Base-by-base conservation (phyloP, 2,797 vertebrate species). In the Hydrolagus colliei region DNA sequence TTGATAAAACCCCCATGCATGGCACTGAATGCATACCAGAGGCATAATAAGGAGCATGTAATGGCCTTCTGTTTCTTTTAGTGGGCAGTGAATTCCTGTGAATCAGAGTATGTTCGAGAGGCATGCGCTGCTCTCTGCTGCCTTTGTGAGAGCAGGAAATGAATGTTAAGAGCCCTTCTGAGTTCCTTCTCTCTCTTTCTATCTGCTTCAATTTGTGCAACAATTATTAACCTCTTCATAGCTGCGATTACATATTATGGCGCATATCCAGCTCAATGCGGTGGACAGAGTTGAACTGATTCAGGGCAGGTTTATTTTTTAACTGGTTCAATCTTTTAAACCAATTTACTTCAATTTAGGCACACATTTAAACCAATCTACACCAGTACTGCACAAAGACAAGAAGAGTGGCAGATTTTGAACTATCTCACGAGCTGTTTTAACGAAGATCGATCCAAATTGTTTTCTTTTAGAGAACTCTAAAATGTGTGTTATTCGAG, bases 41-140 rank as follows among this genome's bases (percentile, higher is more conserved):
- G n/a, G 86, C 87, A 88, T 41, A 90, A 87, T 78, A 86, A 59
- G 27, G 72, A 89, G 9, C 0, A 27, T 86, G 27, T 65, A 88
- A 88, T 59, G 79, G 85, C 87, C 79, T 89, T 88, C 85, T 79
- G 73, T 16, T 86, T 89, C 74, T 88, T 84, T 84, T 84, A 84
- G 65, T 35, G 14, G 32, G 13, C 16, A 71, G 32, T 71, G 65
- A 84, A 84, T 92, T 88, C 89, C 72, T 20, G 76, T 91, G 88
- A 86, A 86, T 86, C 14, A 86, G 88, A 91, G 84, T 73, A 20
- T 89, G 63, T 84, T 90, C 88, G 86, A 91, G 75, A 87, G 86
- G 89, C 87, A 84, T 89, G 87, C 88, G 35, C 76, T 32, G 73
- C 20, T 84, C 20, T 84, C 85, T 67, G 72, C 78, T 52, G 85